Base-by-base conservation (phyloP, 2,888 invertebrate species). In the Smittia sp. region DNA sequence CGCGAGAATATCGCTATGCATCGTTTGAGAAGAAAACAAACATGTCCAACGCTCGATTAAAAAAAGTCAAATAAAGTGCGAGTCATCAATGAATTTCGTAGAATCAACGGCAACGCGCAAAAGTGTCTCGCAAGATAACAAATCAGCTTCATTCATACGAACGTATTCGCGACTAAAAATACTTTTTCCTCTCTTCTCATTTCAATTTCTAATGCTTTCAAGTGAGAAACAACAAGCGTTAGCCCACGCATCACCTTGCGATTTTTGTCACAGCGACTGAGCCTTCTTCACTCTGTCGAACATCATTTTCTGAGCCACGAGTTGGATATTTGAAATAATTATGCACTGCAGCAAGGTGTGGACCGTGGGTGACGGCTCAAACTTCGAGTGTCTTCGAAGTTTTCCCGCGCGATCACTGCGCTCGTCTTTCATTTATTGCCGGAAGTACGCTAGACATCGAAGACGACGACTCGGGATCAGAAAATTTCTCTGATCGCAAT, bases 231-330 rank as follows among this genome's bases (percentile, higher is more conserved):
- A 58, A 58, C 7, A n/a, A 18, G 58, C 6, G 22, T 18, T n/a
- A 6, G 22, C 58, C 58, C 58, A 58, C 58, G 58, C 22, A 58
- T 58, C 58, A 58, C 22, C 58, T 58, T 58, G 58, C 22, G 18
- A 15, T 13, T 18, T 58, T 58, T 58, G 58, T 58, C 58, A 22
- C 22, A 58, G n/a, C 18, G 63, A 9, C 63, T 63, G 63, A 63
- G 63, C 63, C 63, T 63, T 27, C 63, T 58, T 20, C 18, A 11
- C 18, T 20, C 22, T 20, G 63, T 27, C 11, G 63, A 63, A 27
- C 63, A 63, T 27, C 63, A 63, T 27, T 27, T 63, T 63, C 27
- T 24, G 27, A 63, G 4, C 22, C 27, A n/a, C 7, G 27, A 27
- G 13, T 7, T 27, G 3, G 63, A 25, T 1, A 63, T 63, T 13